Evolutionary conservation across 2,113 vertebrate genomes (phyloP).

Genomic region (Myxocyprinus asiaticus): DNA sequence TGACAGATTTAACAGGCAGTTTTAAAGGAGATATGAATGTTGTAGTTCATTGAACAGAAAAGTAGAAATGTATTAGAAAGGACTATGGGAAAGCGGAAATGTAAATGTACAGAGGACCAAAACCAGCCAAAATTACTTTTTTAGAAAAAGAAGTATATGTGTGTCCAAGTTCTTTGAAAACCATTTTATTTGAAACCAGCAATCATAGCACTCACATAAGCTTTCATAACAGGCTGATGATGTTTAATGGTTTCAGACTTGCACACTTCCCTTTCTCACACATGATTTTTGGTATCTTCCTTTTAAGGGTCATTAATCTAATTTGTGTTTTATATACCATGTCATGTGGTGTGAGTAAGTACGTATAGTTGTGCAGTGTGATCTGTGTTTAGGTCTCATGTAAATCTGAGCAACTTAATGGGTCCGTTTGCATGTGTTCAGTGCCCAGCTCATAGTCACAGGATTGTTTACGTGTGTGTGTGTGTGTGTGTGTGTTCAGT

Average conservation of each 20-base stretch:
- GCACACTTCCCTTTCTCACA: slow-evolving; percentile 7
- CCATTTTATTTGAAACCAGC: neutral
- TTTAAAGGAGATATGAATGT: no score
- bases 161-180: neutral
- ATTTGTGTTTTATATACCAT: neutral
- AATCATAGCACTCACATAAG: neutral
- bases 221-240: neutral
- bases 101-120: no score
- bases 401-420: slow-evolving; percentile 29
- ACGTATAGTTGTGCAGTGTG: neutral
- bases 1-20: neutral
- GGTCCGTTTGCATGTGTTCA: slow-evolving; percentile 35
- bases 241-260: neutral
- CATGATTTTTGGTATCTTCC: neutral
- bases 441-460: slow-evolving; percentile 37
- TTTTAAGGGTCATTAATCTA: neutral
- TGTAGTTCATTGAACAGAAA: no score
- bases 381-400: slow-evolving; percentile 23
- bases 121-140: no score
- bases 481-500: neutral
- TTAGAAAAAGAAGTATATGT: no score
- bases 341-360: neutral
- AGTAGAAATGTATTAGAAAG: no score
- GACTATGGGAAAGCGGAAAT: no score
- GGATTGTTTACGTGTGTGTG: neutral